Conservation (phyloP, 1,140 invertebrate species). For the Drosophila repletoides region DNA sequence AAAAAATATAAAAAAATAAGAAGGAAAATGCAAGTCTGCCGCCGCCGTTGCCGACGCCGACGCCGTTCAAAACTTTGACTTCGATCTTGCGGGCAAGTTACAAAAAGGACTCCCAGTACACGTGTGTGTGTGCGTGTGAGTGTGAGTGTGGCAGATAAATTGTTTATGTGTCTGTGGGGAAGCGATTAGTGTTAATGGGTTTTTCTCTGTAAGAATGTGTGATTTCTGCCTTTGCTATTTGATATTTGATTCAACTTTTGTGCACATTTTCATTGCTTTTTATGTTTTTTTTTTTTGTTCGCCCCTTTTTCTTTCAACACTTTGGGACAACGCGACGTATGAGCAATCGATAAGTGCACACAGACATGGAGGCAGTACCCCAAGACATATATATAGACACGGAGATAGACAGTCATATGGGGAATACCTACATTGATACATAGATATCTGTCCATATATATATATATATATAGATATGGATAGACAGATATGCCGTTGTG, state of each 20-base stretch:
- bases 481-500: neutral
- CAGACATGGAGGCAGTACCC: constrained; percentile 31
- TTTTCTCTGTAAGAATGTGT: constrained; percentile 65
- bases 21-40: constrained; percentile 59
- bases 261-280: constrained; percentile 52
- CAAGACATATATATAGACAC: constrained; percentile 44
- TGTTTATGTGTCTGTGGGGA: constrained; percentile 81
- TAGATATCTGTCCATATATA: constrained; percentile 2
- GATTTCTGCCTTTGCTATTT: constrained; percentile 69
- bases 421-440: constrained; percentile 53
- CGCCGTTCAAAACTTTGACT: constrained; percentile 41
- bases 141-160: constrained; percentile 69
- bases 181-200: constrained; percentile 81
- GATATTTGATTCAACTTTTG: constrained; percentile 70
- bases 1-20: constrained; percentile 12
- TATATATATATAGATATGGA: neutral
- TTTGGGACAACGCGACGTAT: constrained; percentile 57
- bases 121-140: neutral
- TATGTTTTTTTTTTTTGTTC: constrained; percentile 26
- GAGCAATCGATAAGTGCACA: constrained; percentile 76
- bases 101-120: constrained; percentile 30
- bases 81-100: constrained; percentile 67
- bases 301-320: constrained; percentile 44
- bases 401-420: constrained; percentile 74
- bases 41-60: no score